Evolutionary conservation across 1,140 invertebrate species (phyloP).

Genomic region (Tribolium madens): DNA sequence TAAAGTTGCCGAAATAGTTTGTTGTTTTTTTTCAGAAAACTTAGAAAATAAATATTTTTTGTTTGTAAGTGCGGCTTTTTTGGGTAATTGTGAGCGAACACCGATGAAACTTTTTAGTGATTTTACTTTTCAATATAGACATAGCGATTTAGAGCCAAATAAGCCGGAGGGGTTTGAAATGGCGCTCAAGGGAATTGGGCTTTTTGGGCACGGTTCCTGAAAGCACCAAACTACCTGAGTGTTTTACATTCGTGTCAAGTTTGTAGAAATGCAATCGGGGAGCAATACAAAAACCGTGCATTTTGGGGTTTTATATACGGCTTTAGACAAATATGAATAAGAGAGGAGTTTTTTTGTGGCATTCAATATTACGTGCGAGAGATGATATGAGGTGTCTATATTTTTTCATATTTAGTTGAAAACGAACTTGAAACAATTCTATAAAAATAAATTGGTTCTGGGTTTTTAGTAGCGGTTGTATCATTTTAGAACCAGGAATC

Average conservation of each 20-base stretch:
- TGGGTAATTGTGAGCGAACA: conserved; percentile 6
- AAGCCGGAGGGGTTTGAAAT: conserved; percentile 26
- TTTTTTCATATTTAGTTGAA: background rate
- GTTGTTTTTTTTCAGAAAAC: too few species aligned
- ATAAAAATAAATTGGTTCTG: conserved; percentile 27
- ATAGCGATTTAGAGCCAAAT: conserved; percentile 38
- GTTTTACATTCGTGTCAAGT: conserved; percentile 39
- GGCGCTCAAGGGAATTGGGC: conserved; percentile 35
- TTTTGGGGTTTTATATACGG: conserved; percentile 19
- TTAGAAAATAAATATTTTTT: too few species aligned
- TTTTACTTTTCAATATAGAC: conserved; percentile 49
- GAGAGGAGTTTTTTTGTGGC: background rate
- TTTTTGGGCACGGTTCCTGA: conserved; percentile 35
- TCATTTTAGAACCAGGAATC: conserved; percentile 2
- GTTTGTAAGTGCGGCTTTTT: too few species aligned
- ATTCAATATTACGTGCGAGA: background rate
- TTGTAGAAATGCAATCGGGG: conserved; percentile 21
- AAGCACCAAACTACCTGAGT: conserved; percentile 38
- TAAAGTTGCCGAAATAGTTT: too few species aligned
- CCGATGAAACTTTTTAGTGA: conserved; percentile 36
- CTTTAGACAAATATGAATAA: conserved; percentile 12
- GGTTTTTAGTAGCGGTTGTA: conserved; percentile 21
- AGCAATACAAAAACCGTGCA: conserved; percentile 23
- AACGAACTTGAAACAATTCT: background rate
- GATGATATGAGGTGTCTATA: background rate